A percentile compares a stretch with the other conserved stretches of the same genome.
Evolutionary conservation across 2,888 invertebrate species (phyloP).

Genomic region (Eristalinus aeneus): DNA sequence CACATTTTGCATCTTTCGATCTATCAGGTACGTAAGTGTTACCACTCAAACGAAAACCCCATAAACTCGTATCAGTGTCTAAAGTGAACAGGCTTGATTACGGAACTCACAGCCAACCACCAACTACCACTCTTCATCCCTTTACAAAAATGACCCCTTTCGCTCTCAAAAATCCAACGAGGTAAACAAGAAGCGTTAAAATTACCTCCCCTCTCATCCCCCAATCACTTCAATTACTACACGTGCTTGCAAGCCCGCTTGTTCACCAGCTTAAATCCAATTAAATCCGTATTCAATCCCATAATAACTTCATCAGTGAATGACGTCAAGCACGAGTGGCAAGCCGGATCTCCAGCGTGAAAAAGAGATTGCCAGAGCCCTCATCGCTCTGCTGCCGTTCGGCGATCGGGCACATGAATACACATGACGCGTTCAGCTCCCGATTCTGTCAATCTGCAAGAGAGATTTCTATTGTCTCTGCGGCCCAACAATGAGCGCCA

Average conservation of each 20-base stretch:
- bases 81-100: neutral
- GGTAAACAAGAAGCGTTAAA: neutral
- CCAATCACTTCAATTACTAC: neutral
- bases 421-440: conserved; percentile 32
- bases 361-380: neutral
- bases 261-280: conserved; percentile 21
- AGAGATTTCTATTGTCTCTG: conserved; percentile 37
- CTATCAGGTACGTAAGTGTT: no score
- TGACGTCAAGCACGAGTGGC: conserved; percentile 57
- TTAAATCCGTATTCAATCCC: conserved; percentile 58
- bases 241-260: neutral
- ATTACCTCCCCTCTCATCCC: neutral
- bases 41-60: neutral
- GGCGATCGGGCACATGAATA: neutral
- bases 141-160: neutral
- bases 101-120: neutral
- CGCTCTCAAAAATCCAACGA: neutral
- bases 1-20: no score
- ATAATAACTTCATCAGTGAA: conserved; percentile 16
- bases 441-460: conserved; percentile 53
- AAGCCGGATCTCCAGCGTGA: conserved; percentile 50
- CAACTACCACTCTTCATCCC: neutral
- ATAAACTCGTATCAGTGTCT: neutral
- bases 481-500: conserved; percentile 16
- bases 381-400: neutral